phyloP scores from a whole-genome alignment of 2,113 vertebrate genomes.

The Marmota flaviventris region DNA sequence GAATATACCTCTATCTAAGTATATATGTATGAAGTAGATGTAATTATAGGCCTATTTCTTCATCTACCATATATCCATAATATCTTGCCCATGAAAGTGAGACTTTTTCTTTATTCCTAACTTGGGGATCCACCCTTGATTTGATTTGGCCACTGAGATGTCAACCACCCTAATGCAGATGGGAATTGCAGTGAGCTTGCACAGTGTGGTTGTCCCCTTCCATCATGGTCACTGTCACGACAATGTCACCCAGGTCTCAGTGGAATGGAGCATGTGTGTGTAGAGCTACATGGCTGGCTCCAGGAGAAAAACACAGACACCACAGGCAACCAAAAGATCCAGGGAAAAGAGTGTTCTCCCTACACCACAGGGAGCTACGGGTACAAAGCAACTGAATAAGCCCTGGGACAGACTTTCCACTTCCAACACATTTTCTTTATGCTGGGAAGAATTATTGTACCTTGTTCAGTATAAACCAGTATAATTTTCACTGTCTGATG shows the following conservation, averaged over 20 bases:
- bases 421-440: background rate
- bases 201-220: background rate
- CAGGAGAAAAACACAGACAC: background rate
- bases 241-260: background rate
- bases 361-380: rapidly evolving
- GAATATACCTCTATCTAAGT: background rate
- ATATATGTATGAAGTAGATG: background rate
- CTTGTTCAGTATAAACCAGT: background rate
- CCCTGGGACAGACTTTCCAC: background rate
- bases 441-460: background rate
- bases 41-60: background rate
- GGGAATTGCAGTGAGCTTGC: background rate
- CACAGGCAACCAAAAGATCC: background rate
- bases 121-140: background rate
- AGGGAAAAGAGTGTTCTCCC: background rate
- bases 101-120: background rate
- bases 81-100: background rate
- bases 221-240: background rate
- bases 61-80: rapidly evolving
- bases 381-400: background rate
- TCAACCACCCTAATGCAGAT: background rate
- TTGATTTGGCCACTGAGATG: background rate
- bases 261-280: background rate
- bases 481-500: background rate
- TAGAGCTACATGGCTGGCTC: background rate